These are phyloP conservation scores for Parotocinclus haroldoi DNA, from an alignment of 2,797 vertebrate species.

Conservation along the genomic window DNA sequence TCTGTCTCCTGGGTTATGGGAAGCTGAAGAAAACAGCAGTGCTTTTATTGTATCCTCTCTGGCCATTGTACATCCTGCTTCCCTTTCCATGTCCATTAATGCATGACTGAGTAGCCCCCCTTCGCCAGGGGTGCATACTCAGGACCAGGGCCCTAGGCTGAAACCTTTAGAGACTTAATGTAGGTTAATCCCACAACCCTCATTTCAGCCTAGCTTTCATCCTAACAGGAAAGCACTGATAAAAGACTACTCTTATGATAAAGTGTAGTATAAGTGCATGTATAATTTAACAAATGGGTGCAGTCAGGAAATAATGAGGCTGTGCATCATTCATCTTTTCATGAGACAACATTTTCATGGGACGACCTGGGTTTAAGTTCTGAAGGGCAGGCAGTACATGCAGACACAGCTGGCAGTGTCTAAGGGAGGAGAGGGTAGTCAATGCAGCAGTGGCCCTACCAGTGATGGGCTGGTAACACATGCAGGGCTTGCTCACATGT, in stretches of 20 bases:
- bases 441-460: no score
- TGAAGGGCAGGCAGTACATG: no score
- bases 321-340: constrained; percentile 4
- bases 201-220: constrained; percentile 21
- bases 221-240: constrained; percentile 16
- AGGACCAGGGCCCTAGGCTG: constrained; percentile 30
- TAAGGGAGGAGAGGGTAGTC: no score
- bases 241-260: constrained; percentile 11
- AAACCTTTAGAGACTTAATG: constrained; percentile 39
- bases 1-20: constrained; percentile 25
- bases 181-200: constrained; percentile 23
- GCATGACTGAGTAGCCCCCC: constrained; percentile 26
- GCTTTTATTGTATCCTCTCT: constrained; percentile 31
- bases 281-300: constrained; percentile 7
- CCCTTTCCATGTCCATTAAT: constrained; percentile 30
- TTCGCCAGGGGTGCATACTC: constrained; percentile 15
- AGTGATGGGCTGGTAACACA: no score
- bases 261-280: not conserved
- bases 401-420: no score
- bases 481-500: no score
- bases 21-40: constrained; percentile 30
- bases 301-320: not conserved
- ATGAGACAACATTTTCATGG: not conserved
- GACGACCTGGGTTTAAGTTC: no score
- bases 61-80: constrained; percentile 33